Conservation (phyloP, 1,140 invertebrate genomes). For the Pemphigus obesinymphae region DNA sequence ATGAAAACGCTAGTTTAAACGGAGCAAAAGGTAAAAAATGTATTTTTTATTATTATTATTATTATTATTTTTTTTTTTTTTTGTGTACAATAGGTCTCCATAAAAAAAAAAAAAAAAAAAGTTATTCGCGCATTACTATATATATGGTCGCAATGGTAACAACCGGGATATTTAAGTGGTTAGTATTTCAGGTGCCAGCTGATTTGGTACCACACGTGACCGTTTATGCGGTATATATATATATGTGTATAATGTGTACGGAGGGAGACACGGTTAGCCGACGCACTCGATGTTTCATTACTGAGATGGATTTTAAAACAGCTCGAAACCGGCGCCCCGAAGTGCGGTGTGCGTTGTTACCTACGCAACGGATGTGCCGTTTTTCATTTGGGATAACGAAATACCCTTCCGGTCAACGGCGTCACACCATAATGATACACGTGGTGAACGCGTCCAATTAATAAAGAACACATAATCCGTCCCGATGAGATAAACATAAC, state of each 20-base stretch:
- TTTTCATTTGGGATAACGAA: conserved; percentile 38
- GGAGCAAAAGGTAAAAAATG: neutral
- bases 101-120: no score
- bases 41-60: neutral
- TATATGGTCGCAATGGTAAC: neutral
- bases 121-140: neutral
- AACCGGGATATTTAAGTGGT: neutral
- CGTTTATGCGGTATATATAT: no score
- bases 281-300: conserved; percentile 30
- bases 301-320: conserved; percentile 41
- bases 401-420: conserved; percentile 1
- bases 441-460: neutral
- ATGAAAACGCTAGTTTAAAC: neutral
- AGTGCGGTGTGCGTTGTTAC: neutral
- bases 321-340: neutral
- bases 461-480: neutral
- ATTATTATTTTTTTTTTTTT: no score
- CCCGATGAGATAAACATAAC: no score
- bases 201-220: neutral
- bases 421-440: neutral
- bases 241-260: neutral
- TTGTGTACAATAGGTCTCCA: neutral
- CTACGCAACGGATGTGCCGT: neutral
- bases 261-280: neutral
- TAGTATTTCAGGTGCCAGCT: neutral